A percentile compares a stretch with the other conserved stretches of the same genome.
Evolutionary conservation across 2,113 vertebrate species (phyloP).

Genomic region (Phalacrocorax aristotelis): DNA sequence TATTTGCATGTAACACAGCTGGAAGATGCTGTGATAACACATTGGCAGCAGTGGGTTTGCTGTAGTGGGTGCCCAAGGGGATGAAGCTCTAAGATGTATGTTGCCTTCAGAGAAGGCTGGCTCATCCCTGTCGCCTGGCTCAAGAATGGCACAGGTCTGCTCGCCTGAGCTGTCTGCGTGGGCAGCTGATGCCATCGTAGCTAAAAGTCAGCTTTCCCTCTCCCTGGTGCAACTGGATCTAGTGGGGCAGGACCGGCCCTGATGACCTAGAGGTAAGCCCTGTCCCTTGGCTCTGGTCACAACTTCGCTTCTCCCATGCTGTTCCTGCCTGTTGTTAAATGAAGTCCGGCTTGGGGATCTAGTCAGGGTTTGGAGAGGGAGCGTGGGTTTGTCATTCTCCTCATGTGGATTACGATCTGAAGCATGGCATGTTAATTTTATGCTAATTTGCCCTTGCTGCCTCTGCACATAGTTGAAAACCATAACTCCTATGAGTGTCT

Average conservation of each 20-base stretch:
- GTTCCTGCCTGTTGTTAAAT: not conserved
- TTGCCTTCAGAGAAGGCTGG: not conserved
- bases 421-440: not conserved
- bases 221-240: rapidly evolving
- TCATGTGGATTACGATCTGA: not conserved
- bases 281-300: not conserved
- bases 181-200: not conserved
- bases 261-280: not conserved
- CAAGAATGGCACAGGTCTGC: not conserved
- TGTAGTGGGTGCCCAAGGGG: no score
- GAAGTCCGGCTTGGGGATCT: not conserved
- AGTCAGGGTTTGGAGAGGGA: not conserved
- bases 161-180: rapidly evolving
- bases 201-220: not conserved
- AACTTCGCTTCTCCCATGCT: not conserved
- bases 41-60: not conserved
- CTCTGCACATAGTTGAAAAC: not conserved
- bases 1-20: not conserved
- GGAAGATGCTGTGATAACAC: not conserved
- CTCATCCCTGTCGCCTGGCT: not conserved
- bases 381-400: not conserved
- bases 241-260: not conserved
- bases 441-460: not conserved
- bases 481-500: not conserved
- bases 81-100: not conserved